Percentiles rank a stretch among this genome's conserved stretches.
Evolutionary conservation across 1,140 invertebrate species (phyloP).

Genomic region (Penaeus vannamei): DNA sequence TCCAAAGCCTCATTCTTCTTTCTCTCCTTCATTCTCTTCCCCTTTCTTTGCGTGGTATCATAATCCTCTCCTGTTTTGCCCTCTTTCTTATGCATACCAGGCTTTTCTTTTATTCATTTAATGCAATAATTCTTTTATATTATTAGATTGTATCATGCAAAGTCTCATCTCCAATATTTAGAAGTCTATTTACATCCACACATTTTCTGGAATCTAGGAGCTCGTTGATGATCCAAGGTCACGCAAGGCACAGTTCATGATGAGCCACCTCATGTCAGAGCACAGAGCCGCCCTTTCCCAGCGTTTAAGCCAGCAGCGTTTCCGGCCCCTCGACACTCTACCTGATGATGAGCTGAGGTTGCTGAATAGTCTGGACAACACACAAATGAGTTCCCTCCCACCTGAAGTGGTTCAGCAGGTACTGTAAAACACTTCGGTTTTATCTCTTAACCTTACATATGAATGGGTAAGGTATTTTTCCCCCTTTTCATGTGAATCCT

Average conservation of each 20-base stretch:
- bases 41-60: no score
- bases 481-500: not conserved
- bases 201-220: slow-evolving; percentile 44
- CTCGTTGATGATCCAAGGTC: slow-evolving; percentile 66
- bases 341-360: slow-evolving; percentile 51
- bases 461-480: not conserved
- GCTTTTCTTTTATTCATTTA: no score
- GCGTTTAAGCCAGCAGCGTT: slow-evolving; percentile 58
- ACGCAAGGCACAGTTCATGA: slow-evolving; percentile 67
- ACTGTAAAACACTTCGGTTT: not conserved
- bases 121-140: no score
- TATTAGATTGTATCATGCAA: no score
- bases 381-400: slow-evolving; percentile 57
- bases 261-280: slow-evolving; percentile 67
- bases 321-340: slow-evolving; percentile 32
- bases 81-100: no score
- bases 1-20: no score
- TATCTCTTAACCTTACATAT: not conserved
- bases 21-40: no score
- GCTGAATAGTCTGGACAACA: slow-evolving; percentile 33
- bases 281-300: slow-evolving; percentile 62
- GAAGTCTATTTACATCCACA: not conserved
- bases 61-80: no score
- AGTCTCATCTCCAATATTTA: not conserved
- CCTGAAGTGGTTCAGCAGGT: slow-evolving; percentile 63